Evolutionary conservation across 1,140 invertebrate species (phyloP).

Genomic region (Pseudobourletiella spinata): DNA sequence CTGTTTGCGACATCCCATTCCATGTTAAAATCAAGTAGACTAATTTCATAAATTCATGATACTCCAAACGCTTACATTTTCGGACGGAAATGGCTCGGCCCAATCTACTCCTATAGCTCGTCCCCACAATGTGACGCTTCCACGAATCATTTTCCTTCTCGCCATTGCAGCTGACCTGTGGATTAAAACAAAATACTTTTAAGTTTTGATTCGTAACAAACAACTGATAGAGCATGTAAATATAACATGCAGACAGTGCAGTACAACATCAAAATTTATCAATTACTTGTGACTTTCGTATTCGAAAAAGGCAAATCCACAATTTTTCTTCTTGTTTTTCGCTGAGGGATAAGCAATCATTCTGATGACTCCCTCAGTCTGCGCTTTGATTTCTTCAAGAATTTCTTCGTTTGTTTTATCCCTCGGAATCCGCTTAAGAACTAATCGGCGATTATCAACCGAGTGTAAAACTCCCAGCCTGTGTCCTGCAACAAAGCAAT

Average conservation of each 20-base stretch:
- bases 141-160: not conserved
- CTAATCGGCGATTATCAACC: not conserved
- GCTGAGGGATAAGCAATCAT: conserved; percentile 47
- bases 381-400: conserved; percentile 54
- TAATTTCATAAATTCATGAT: too few relatives aligned
- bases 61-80: too few relatives aligned
- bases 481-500: too few relatives aligned
- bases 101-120: not conserved
- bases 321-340: not conserved
- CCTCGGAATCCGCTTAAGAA: conserved; percentile 38
- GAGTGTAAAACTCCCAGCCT: not conserved
- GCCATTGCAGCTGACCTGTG: not conserved
- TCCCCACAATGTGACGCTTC: not conserved
- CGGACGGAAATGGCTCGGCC: not conserved
- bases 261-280: too few relatives aligned
- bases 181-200: too few relatives aligned
- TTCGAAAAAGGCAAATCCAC: not conserved
- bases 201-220: too few relatives aligned
- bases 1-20: too few relatives aligned
- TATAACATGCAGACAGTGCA: too few relatives aligned
- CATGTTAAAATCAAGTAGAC: too few relatives aligned
- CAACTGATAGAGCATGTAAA: too few relatives aligned
- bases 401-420: conserved; percentile 60
- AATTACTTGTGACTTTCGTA: not conserved
- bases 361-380: conserved; percentile 59